phyloP scores from a whole-genome alignment of 2,113 vertebrate genomes.

The Herpetotheres cachinnans region DNA sequence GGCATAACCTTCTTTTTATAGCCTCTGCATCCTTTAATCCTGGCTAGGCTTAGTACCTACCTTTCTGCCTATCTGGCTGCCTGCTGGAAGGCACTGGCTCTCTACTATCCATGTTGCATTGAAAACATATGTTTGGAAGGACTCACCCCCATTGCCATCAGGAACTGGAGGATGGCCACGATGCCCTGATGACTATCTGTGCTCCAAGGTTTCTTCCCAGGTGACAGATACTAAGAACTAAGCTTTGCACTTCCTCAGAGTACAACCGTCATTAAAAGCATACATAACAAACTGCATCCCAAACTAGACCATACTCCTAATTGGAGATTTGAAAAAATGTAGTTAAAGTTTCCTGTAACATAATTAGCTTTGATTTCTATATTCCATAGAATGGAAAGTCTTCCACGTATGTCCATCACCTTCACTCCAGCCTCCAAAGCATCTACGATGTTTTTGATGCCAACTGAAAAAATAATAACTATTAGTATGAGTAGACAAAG shows the following conservation, averaged over 20 bases:
- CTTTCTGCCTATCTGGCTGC: neutral
- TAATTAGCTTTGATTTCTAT: neutral
- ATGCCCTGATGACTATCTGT: neutral
- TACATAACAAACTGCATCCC: neutral
- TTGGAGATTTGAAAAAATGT: neutral
- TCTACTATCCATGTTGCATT: neutral
- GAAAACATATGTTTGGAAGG: neutral
- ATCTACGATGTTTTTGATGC: neutral
- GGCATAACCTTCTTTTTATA: neutral
- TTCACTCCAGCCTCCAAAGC: neutral
- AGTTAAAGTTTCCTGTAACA: neutral
- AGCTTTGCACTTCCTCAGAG: neutral
- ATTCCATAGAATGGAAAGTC: neutral
- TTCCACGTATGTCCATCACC: neutral
- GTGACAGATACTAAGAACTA: neutral
- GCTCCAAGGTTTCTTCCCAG: neutral
- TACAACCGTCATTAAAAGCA: neutral
- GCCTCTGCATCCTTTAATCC: constrained; percentile 28
- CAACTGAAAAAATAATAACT: neutral
- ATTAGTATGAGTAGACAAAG: neutral
- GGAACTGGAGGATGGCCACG: neutral
- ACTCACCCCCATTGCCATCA: neutral
- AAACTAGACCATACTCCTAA: neutral
- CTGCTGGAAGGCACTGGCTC: neutral
- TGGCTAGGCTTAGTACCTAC: neutral